Percentiles rank a stretch among this genome's conserved stretches.
Evolutionary conservation across 2,113 vertebrate species (phyloP).

Genomic region (Amblyornis subalaris): DNA sequence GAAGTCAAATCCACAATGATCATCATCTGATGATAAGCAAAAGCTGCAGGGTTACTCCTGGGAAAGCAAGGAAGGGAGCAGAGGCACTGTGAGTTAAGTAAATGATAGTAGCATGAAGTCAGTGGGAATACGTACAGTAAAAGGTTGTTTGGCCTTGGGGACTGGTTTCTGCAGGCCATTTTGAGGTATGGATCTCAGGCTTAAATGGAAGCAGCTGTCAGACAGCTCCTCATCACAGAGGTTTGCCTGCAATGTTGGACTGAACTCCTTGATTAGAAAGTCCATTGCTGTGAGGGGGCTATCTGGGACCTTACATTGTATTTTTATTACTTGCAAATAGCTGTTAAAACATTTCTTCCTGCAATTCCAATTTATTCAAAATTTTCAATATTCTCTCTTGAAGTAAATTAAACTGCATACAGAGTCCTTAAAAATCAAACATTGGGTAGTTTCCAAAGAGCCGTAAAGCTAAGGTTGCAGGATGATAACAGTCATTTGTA

Average conservation of each 20-base stretch:
- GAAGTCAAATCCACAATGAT: neutral
- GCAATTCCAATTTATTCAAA: constrained; percentile 43
- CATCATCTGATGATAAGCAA: fast-evolving
- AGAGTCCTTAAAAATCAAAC: constrained; percentile 55
- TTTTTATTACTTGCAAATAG: constrained; percentile 54
- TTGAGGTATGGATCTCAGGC: neutral
- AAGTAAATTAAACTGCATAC: constrained; percentile 29
- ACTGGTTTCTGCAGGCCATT: neutral
- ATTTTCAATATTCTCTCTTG: constrained; percentile 28
- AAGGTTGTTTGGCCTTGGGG: neutral
- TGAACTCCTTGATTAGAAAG: neutral
- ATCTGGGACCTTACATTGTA: neutral
- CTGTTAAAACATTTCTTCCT: constrained; percentile 23
- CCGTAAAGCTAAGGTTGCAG: constrained; percentile 60
- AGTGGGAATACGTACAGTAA: fast-evolving
- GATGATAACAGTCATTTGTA: constrained; percentile 67
- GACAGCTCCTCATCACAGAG: neutral
- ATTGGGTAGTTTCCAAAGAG: constrained; percentile 53
- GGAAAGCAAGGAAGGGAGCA: neutral
- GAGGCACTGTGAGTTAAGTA: neutral
- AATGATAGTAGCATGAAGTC: neutral
- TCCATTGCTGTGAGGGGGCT: neutral
- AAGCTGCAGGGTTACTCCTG: neutral
- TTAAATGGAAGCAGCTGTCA: neutral
- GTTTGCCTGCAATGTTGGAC: neutral